phyloP scores from a whole-genome alignment of 35 echinoderm and acorn worm species.

The Apostichopus californicus region DNA sequence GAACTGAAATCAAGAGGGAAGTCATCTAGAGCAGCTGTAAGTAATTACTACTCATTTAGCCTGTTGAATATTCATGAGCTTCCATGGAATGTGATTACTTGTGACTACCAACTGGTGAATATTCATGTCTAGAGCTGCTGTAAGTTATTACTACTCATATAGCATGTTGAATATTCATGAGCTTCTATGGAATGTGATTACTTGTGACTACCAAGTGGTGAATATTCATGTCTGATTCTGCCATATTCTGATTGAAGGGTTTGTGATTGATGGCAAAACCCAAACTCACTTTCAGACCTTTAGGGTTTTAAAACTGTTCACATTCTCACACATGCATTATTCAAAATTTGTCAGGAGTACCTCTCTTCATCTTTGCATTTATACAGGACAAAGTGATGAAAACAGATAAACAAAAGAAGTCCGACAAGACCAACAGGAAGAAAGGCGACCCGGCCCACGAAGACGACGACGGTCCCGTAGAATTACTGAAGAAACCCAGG shows the following conservation, averaged over 20 bases:
- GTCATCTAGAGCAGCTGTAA: constrained; percentile 69
- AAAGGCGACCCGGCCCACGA: constrained; percentile 74
- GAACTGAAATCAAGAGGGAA: constrained; percentile 81
- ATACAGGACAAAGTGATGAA: constrained; percentile 78
- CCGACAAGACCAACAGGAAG: constrained; percentile 64
- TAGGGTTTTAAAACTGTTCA: too few relatives aligned
- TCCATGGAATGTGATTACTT: too few relatives aligned
- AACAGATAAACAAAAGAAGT: constrained; percentile 56
- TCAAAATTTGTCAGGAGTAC: too few relatives aligned
- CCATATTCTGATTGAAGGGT: too few relatives aligned
- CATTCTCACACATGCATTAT: too few relatives aligned
- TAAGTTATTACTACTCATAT: not conserved
- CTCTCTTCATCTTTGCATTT: too few relatives aligned
- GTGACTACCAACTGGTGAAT: too few relatives aligned
- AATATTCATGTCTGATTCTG: too few relatives aligned
- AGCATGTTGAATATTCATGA: not conserved
- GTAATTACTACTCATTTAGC: not conserved
- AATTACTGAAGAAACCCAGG: constrained; percentile 91
- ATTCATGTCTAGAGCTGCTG: constrained; percentile 57
- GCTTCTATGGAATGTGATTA: too few relatives aligned
- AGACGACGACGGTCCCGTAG: constrained; percentile 78
- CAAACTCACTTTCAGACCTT: too few relatives aligned
- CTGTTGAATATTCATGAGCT: not conserved
- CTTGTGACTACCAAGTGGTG: too few relatives aligned
- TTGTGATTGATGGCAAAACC: too few relatives aligned